Conservation (phyloP, 2,797 vertebrate species). For the Fratercula arctica region DNA sequence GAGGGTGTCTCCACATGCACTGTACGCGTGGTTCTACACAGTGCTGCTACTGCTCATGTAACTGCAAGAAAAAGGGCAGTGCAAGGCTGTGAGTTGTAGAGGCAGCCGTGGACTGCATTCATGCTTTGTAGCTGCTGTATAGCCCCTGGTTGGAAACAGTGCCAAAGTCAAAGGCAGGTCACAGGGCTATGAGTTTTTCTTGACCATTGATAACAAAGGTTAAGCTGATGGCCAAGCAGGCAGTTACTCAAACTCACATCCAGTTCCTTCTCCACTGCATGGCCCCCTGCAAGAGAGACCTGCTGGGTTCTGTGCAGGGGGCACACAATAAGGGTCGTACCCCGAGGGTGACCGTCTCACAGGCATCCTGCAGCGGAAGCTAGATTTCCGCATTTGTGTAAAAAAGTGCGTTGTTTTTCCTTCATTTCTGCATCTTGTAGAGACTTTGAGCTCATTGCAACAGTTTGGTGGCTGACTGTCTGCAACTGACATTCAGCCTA, state of each 20-base stretch:
- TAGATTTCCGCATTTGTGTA: neutral
- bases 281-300: neutral
- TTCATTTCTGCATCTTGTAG: neutral
- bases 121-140: neutral
- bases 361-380: neutral
- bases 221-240: neutral
- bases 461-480: neutral
- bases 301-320: rapidly evolving
- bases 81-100: neutral
- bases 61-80: neutral
- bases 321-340: too few species aligned
- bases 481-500: neutral
- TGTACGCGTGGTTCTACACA: neutral
- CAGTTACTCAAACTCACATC: neutral
- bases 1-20: neutral
- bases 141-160: rapidly evolving
- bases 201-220: neutral
- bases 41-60: neutral
- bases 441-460: neutral
- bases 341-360: neutral
- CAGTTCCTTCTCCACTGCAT: neutral
- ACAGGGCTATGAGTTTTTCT: rapidly evolving
- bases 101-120: neutral
- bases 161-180: neutral
- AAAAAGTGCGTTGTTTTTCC: rapidly evolving